phyloP scores from a whole-genome alignment of 2,113 vertebrate genomes.

The Archilochus colubris region DNA sequence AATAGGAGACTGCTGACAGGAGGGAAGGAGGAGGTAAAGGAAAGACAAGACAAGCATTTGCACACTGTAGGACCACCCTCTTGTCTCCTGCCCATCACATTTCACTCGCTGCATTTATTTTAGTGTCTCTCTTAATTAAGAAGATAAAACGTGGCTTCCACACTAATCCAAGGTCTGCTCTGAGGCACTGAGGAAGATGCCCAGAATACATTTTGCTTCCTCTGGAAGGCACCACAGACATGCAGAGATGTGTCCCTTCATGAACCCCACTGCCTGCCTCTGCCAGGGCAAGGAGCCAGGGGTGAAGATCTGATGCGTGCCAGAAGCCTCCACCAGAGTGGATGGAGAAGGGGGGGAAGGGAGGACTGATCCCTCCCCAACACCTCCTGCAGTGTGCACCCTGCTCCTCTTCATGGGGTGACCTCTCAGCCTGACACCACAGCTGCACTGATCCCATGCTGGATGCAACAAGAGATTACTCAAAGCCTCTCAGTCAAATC shows the following conservation, averaged over 20 bases:
- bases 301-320: neutral
- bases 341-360: neutral
- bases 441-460: accelerated
- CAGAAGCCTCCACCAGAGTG: neutral
- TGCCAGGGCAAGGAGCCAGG: neutral
- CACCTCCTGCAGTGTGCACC: accelerated
- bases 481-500: neutral
- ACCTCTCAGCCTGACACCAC: neutral
- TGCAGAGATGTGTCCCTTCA: neutral
- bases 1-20: neutral
- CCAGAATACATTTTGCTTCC: neutral
- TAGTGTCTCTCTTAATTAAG: slow-evolving; percentile 38
- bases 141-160: slow-evolving; percentile 1
- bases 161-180: slow-evolving; percentile 23
- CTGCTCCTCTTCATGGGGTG: accelerated
- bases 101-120: neutral
- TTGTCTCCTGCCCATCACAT: neutral
- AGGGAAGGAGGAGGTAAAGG: neutral
- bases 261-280: accelerated
- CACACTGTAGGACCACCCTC: neutral
- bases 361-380: accelerated
- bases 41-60: neutral
- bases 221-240: slow-evolving; percentile 20
- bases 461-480: neutral
- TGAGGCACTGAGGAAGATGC: neutral